Evolutionary conservation across 2,888 invertebrate species (phyloP).

Genomic region (Caenorhabditis uteleia): DNA sequence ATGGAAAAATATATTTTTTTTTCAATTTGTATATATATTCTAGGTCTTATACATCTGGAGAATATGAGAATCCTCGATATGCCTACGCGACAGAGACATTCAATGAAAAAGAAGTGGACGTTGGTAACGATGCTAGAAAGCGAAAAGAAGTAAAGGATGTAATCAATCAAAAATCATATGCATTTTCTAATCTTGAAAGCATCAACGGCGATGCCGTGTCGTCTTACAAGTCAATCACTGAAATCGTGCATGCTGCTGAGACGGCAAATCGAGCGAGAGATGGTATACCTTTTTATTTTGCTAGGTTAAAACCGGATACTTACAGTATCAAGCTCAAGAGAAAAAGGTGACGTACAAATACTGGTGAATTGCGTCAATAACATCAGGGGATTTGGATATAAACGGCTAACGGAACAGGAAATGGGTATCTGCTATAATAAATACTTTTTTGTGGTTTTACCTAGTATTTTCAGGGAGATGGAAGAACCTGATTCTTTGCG

Average conservation of each 20-base stretch:
- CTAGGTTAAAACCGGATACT: too few relatives aligned
- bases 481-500: constrained; percentile 43
- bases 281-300: too few relatives aligned
- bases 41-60: constrained; percentile 32
- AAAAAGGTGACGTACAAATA: constrained; percentile 5
- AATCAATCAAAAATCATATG: not conserved
- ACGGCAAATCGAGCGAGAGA: constrained; percentile 29
- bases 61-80: constrained; percentile 27
- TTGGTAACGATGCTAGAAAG: constrained; percentile 3
- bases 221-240: constrained; percentile 63
- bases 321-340: too few relatives aligned
- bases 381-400: constrained; percentile 61
- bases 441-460: too few relatives aligned
- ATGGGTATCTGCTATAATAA: constrained; percentile 52
- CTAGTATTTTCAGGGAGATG: constrained; percentile 50
- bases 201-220: constrained; percentile 34
- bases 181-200: not conserved
- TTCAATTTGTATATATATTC: too few relatives aligned
- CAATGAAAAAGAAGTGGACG: constrained; percentile 40
- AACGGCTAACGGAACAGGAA: constrained; percentile 66
- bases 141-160: constrained; percentile 4
- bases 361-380: constrained; percentile 46
- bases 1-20: too few relatives aligned
- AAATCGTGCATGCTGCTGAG: constrained; percentile 66
- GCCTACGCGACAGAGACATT: constrained; percentile 19